Base-by-base conservation (phyloP, 2,113 vertebrate species). In the Ceuthmochares aereus region DNA sequence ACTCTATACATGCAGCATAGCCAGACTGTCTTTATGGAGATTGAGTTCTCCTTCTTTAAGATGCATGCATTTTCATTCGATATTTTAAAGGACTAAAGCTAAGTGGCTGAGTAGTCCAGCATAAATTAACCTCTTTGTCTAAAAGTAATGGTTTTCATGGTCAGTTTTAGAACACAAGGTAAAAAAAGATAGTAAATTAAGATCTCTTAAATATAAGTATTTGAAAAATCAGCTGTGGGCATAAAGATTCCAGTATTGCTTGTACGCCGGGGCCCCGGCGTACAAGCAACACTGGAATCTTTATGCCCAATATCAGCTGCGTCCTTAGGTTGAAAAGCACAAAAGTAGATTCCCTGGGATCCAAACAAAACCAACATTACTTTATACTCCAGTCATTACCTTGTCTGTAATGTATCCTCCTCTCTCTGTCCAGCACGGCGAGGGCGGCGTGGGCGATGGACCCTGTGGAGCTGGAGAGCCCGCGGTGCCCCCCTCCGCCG, bases 361-460 rank as follows among this genome's bases (percentile, higher is more conserved):
- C 25, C 62, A 51, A 20, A 37, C 63, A 77, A 27, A 32, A 25
- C 51, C 23, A 58, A 13, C 17, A 6, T 27, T 2, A 7, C 43
- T 13, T 19, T 19, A 14, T 22, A 17, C 34, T 21, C 7, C 43
- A 17, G 5, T 1, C 43, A 7, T 4, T 10, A 19, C 51, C 0
- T 3, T 20, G 14, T 7, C 4, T 8, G 67, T 27, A 40, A 18
- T 4, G 0, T 40, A n/a, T 52, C 22, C 60, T 82, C n/a, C 45
- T 86, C 42, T 90, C 84, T 84, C 87, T 12, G n/a, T 21, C 17
- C 93, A 98, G 97, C 91, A 14, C 76, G 8, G 34, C 26, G 42
- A 42, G 88, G 94, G 94, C 81, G 82, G 59, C 2, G 27, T 30
- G 1, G 45, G 20, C 4, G 1, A 22, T 1, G 83, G 59, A 37